Conservation (phyloP, 2,797 vertebrate species). For the Pseudochirops cupreus region DNA sequence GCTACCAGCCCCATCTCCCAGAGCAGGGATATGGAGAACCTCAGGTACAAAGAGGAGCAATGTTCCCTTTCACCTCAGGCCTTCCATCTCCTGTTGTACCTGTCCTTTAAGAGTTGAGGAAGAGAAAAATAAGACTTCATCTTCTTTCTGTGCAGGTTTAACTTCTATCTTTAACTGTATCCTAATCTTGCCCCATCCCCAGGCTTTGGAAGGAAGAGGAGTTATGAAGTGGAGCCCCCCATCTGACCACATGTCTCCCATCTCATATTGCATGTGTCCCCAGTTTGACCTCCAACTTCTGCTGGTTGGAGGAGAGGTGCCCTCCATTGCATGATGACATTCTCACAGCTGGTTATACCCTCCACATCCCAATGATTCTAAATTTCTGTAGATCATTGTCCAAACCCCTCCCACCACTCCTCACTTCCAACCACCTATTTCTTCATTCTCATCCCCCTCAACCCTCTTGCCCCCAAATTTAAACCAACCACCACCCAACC, state of each 20-base stretch:
- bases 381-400: not conserved
- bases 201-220: not conserved
- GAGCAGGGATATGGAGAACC: not conserved
- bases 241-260: not conserved
- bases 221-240: no score
- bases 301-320: not conserved
- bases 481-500: not conserved
- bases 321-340: not conserved
- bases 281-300: not conserved
- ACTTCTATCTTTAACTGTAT: not conserved
- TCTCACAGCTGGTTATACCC: not conserved
- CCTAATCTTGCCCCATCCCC: not conserved
- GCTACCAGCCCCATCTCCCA: not conserved
- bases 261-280: not conserved
- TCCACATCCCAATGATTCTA: not conserved
- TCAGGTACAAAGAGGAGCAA: not conserved
- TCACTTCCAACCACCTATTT: not conserved
- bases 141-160: not conserved
- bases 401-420: not conserved
- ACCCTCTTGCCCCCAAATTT: not conserved
- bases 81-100: not conserved
- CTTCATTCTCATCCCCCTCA: not conserved
- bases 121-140: not conserved
- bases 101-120: not conserved
- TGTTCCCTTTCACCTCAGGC: not conserved